phyloP scores from a whole-genome alignment of 1,140 invertebrate species.

The Bombus balteatus region DNA sequence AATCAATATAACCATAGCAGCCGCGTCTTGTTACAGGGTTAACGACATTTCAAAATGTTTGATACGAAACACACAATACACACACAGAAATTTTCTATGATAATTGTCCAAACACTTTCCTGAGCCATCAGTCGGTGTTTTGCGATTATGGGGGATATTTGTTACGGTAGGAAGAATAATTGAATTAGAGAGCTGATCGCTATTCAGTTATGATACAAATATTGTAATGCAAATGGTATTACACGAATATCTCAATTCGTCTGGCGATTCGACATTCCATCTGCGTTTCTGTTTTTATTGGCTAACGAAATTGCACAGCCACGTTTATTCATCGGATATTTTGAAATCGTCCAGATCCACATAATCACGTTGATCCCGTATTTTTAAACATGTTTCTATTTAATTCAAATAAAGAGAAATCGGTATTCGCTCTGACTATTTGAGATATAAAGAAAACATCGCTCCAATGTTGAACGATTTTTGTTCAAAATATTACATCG shows the following conservation, averaged over 20 bases:
- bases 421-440: not conserved
- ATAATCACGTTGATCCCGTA: not conserved
- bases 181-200: not conserved
- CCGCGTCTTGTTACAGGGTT: not conserved
- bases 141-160: not conserved
- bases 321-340: not conserved
- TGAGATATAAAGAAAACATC: not conserved
- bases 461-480: not conserved
- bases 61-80: too few species aligned
- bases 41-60: not conserved
- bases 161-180: not conserved
- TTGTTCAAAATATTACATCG: not conserved
- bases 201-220: not conserved
- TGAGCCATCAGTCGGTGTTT: not conserved
- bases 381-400: not conserved
- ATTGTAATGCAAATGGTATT: not conserved
- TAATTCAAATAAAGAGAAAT: not conserved
- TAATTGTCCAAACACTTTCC: too few species aligned
- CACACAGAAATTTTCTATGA: too few species aligned
- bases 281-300: not conserved
- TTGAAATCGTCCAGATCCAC: not conserved
- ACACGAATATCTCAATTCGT: conserved; percentile 3
- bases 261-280: not conserved
- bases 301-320: not conserved
- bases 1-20: not conserved